These are phyloP conservation scores for Cathartes aura DNA, from an alignment of 2,113 vertebrate genomes.

Conservation along the genomic window DNA sequence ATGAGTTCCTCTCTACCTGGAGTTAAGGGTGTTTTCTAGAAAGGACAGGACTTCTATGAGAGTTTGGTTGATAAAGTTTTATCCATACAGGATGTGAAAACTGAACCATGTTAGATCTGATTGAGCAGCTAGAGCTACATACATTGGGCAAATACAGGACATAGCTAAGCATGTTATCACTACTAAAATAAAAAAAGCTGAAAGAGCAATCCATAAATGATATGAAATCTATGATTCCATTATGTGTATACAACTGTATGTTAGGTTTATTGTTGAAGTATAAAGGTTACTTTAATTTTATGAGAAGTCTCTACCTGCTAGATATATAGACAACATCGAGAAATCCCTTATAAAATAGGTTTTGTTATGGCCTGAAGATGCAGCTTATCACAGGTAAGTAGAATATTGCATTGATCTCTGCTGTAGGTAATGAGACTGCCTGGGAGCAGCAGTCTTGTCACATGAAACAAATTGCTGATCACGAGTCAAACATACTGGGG, in stretches of 20 bases:
- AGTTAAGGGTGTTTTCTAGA: not conserved
- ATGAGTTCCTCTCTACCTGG: not conserved
- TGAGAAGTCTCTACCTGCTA: not conserved
- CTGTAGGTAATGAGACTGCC: not conserved
- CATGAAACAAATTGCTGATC: not conserved
- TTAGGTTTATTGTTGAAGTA: not conserved
- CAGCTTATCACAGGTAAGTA: conserved; percentile 2
- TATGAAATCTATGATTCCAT: not conserved
- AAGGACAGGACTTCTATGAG: not conserved
- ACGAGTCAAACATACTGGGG: not conserved
- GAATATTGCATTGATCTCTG: conserved; percentile 19
- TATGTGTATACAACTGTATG: not conserved
- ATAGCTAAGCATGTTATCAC: not conserved
- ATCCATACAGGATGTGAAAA: not conserved
- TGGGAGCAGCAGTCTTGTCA: conserved; percentile 12
- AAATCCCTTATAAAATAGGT: not conserved
- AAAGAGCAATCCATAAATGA: not conserved
- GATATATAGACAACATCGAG: not conserved
- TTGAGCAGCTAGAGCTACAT: not conserved
- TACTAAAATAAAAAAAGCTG: not conserved
- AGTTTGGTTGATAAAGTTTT: not conserved
- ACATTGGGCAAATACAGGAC: not conserved
- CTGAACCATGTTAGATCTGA: not conserved
- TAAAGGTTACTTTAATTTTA: conserved; percentile 11
- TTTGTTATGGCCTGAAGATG: not conserved